Evolutionary conservation across 2,797 vertebrate genomes (phyloP).

Genomic region (Bucorvus abyssinicus): DNA sequence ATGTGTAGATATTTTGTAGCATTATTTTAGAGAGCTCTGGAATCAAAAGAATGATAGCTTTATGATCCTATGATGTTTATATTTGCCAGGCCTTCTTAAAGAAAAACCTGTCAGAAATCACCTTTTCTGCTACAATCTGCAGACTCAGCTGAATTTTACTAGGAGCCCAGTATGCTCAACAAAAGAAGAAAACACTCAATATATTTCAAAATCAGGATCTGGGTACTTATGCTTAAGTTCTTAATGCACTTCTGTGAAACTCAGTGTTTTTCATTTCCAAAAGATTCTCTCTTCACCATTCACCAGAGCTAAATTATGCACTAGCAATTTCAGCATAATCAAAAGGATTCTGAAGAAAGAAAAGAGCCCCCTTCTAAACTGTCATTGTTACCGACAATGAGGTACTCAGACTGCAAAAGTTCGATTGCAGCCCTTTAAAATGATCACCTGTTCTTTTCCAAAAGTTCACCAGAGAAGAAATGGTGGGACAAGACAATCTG

Average conservation of each 20-base stretch:
- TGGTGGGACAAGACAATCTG: neutral
- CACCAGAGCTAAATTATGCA: slow-evolving; percentile 3
- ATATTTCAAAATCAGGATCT: neutral
- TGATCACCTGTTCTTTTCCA: neutral
- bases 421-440: slow-evolving; percentile 8
- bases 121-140: neutral
- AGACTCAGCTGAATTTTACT: neutral
- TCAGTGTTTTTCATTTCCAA: slow-evolving; percentile 15
- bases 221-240: neutral
- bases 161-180: neutral
- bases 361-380: neutral
- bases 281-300: neutral
- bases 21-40: neutral
- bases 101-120: neutral
- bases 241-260: slow-evolving; percentile 28
- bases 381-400: slow-evolving; percentile 35
- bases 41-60: neutral
- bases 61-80: neutral
- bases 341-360: slow-evolving; percentile 26
- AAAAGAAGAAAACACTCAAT: neutral
- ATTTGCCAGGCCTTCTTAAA: neutral
- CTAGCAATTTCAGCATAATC: slow-evolving; percentile 31
- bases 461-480: neutral
- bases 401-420: slow-evolving; percentile 1
- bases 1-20: neutral